These are phyloP conservation scores for Mythimna impura DNA, from an alignment of 2,888 invertebrate genomes.

Conservation along the genomic window DNA sequence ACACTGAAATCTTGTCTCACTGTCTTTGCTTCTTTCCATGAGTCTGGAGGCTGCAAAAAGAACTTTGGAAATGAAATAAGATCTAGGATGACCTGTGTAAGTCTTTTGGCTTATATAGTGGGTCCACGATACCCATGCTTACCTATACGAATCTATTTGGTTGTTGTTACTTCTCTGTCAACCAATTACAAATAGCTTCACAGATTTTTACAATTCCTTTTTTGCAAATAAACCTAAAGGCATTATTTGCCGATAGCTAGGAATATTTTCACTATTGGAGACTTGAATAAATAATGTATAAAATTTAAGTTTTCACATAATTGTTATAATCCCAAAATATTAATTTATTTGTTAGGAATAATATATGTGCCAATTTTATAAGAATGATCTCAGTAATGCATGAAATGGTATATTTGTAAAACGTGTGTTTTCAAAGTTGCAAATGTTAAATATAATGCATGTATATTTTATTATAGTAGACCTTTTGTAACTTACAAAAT, in stretches of 20 bases:
- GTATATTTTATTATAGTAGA: conserved; percentile 28
- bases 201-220: not conserved
- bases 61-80: not conserved
- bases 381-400: conserved; percentile 60
- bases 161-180: conserved; percentile 1
- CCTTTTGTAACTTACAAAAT: conserved; percentile 33
- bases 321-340: conserved; percentile 17
- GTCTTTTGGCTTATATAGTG: not conserved
- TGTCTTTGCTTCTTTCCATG: not conserved
- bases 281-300: conserved; percentile 23
- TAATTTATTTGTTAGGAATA: conserved; percentile 53
- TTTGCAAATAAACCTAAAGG: not conserved
- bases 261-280: not conserved
- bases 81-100: not conserved
- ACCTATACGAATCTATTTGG: not conserved
- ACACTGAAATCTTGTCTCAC: no score
- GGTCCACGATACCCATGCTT: not conserved
- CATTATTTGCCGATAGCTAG: not conserved
- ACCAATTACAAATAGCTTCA: not conserved
- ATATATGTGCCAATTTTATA: conserved; percentile 62
- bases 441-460: conserved; percentile 60
- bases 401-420: conserved; percentile 60
- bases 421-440: conserved; percentile 43
- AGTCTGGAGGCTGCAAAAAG: not conserved
- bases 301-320: conserved; percentile 30